Base-by-base conservation (phyloP, 2,797 vertebrate species). In the Poeciliopsis turneri region DNA sequence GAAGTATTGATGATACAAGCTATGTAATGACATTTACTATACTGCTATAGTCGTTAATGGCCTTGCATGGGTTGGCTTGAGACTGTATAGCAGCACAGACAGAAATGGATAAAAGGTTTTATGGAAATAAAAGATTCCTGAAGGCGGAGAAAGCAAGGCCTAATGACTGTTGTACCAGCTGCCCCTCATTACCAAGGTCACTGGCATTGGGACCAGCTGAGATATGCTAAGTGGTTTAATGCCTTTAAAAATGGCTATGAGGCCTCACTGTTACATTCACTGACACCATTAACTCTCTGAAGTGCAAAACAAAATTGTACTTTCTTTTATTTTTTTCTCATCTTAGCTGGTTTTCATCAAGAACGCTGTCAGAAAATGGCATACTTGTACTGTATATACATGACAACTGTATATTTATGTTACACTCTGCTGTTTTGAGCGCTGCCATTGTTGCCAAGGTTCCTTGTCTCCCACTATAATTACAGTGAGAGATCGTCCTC, bases 1-100 rank as follows among this genome's bases (percentile, higher is more conserved):
- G 86, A 93, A 85, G 88, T 93, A 92, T 94, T 93, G 92, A 94
- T 92, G 92, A 89, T 86, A 93, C 85, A 89, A 87, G 87, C 85
- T 73, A 86, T 88, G 81, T 90, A 90, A 92, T 90, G 92, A 91
- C 89, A 92, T 93, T 90, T 90, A 86, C 87, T 82, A 79, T 90
- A 87, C 79, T 68, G 80, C 85, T 91, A 78, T 84, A 88, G 88
- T 91, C 89, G 87, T 92, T 92, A 92, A 88, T 85, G 86, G 81
- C 86, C 83, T 77, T 78, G 28, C 55, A 75, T 61, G 13, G 74
- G 79, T 72, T 33, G n/a, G 55, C 59, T 84, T 87, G 75, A 77
- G 86, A 82, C 86, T 84, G 64, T 86, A 89, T 73, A 80, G 84
- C 59, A 73, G 78, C 82, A 77, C 66, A 78, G 72, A 83, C 72